These are phyloP conservation scores for Zaprionus lineosus DNA, from an alignment of 2,888 invertebrate genomes.

Conservation along the genomic window DNA sequence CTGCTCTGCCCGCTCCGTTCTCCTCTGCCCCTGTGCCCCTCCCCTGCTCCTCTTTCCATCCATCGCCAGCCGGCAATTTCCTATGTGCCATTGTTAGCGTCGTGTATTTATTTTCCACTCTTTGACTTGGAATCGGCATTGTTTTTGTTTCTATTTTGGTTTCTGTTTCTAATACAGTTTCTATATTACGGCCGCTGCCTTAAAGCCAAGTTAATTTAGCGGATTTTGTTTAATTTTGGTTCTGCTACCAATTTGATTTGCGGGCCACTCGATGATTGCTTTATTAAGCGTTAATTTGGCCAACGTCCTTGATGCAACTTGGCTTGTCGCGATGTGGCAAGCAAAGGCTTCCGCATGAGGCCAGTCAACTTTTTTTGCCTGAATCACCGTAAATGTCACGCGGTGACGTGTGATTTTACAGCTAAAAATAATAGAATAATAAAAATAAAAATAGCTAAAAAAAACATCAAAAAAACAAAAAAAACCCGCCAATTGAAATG, in stretches of 20 bases:
- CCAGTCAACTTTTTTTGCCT: slow-evolving; percentile 1
- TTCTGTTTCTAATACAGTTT: background rate
- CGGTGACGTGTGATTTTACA: slow-evolving; percentile 23
- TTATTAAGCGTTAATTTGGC: slow-evolving; percentile 74
- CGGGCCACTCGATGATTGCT: slow-evolving; percentile 69
- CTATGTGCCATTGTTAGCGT: slow-evolving; percentile 69
- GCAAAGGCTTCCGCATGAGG: slow-evolving; percentile 56
- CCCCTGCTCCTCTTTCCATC: too few species aligned
- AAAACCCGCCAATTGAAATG: too few species aligned
- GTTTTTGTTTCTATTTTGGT: slow-evolving; percentile 30
- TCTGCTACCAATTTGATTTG: slow-evolving; percentile 72
- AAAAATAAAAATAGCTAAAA: too few species aligned
- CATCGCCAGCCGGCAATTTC: slow-evolving; percentile 14
- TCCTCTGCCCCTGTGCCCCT: too few species aligned
- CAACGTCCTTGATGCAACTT: slow-evolving; percentile 62
- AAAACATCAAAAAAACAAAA: too few species aligned
- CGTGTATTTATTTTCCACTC: slow-evolving; percentile 76
- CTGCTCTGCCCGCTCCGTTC: too few species aligned
- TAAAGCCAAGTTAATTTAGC: slow-evolving; percentile 73
- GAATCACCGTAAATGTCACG: slow-evolving; percentile 28
- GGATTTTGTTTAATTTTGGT: slow-evolving; percentile 68
- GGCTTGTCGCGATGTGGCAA: slow-evolving; percentile 27
- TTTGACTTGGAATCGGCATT: slow-evolving; percentile 46
- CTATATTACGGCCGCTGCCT: slow-evolving; percentile 23
- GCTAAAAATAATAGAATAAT: background rate